Evolutionary conservation across 2,797 vertebrate species (phyloP), one percentile per base, ranked within the genome.

Genomic region (Tragopan temminckii): DNA sequence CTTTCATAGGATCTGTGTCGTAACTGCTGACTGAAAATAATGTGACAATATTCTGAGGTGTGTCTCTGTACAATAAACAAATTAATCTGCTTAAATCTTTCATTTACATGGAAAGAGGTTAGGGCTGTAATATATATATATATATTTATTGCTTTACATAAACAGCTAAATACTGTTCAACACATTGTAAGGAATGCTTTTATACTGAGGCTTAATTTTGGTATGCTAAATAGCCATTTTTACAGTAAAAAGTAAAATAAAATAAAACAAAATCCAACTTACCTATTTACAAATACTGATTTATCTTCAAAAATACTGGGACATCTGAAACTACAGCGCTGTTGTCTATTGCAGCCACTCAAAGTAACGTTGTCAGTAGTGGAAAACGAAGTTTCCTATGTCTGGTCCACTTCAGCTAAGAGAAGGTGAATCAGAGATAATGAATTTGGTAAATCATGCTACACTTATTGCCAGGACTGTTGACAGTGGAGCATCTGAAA

Each of bases 1-100:
- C 5, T 8, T 91, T 96, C 70, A 66, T 90, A 94, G 68, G 58
- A 36, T 85, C 67, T 91, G 21, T 94, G 90, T 90, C 45, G 82
- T 92, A 96, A 95, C 52, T 12, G 5, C 62, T 90, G 87, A 85
- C 78, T 82, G 80, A 93, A 95, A 96, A 91, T 25, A 92, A 76
- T 72, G 48, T 85, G 90, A 94, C 85, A 95, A 69, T 69, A 59
- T 67, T 76, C 36, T 46, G 43, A 93, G 76, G 64, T 89, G 79
- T 89, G 90, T 90, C 70, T 71, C 64, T 72, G 79, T 91, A 95
- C 72, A 89, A 81, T 95, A 94, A 96, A 96, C 79, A 95, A 72
- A 64, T 89, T 93, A 95, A 92, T 95, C 90, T 95, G 85, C 46
- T 82, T 92, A 76, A 94, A 93, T 89, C 61, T 94, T 90, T 87